Evolutionary conservation across 2,888 invertebrate genomes (phyloP).

Genomic region (Stenurella melanura): DNA sequence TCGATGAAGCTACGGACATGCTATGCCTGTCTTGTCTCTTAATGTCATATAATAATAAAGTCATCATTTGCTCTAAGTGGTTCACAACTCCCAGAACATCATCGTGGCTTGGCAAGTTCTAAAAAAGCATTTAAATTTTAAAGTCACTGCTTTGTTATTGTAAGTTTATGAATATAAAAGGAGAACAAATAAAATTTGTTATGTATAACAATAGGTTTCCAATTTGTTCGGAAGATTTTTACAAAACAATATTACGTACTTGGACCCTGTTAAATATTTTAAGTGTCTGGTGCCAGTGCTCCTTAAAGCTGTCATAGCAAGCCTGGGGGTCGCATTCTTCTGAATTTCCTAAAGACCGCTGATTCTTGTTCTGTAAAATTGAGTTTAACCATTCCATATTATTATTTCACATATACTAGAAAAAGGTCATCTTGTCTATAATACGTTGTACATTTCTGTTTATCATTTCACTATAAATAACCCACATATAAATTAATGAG

Average conservation of each 20-base stretch:
- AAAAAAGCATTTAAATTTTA: conserved; percentile 52
- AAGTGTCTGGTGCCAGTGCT: conserved; percentile 94
- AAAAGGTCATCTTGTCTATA: conserved; percentile 41
- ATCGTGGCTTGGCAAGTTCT: conserved; percentile 82
- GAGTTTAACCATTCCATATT: conserved; percentile 70
- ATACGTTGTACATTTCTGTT: conserved; percentile 40
- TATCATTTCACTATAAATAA: conserved; percentile 42
- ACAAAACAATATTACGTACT: conserved; percentile 71
- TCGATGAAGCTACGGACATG: conserved; percentile 75
- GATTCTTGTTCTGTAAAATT: conserved; percentile 64
- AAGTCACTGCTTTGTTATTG: background rate
- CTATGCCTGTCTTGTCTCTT: conserved; percentile 75
- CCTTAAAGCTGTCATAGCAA: conserved; percentile 93
- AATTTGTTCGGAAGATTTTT: background rate
- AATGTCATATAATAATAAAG: conserved; percentile 88
- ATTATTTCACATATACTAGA: conserved; percentile 31
- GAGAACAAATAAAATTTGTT: background rate
- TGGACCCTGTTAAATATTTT: conserved; percentile 87
- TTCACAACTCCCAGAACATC: conserved; percentile 94
- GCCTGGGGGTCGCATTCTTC: conserved; percentile 84
- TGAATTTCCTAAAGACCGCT: conserved; percentile 59
- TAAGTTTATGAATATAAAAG: background rate
- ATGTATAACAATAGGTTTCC: too few species aligned
- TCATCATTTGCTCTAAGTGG: conserved; percentile 93
- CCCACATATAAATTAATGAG: conserved; percentile 19